Conservation (phyloP, 2,113 vertebrate genomes). For the Noctilio leporinus region DNA sequence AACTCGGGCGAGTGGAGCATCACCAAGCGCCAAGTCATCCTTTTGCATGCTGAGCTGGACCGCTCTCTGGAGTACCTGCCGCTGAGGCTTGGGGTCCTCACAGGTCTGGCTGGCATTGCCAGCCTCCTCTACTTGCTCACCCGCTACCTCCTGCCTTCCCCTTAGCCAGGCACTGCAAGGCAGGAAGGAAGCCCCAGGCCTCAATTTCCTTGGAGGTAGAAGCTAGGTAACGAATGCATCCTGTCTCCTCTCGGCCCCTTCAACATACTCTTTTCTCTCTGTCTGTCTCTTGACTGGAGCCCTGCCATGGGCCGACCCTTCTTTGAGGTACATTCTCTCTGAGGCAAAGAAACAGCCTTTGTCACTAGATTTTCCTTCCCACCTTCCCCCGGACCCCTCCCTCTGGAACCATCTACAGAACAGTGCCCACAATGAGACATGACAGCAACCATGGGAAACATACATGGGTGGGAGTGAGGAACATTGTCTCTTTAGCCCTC, state of each 20-base stretch:
- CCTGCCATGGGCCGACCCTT: background rate
- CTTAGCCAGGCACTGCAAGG: background rate
- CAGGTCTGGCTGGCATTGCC: slow-evolving; percentile 80
- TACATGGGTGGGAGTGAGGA: background rate
- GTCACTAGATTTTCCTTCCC: background rate
- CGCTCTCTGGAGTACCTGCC: slow-evolving; percentile 90
- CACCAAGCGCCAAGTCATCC: slow-evolving; percentile 87
- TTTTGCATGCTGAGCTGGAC: slow-evolving; percentile 86
- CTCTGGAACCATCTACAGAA: too few species aligned
- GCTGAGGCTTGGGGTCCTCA: slow-evolving; percentile 79
- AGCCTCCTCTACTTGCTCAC: slow-evolving; percentile 78
- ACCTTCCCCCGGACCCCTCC: background rate
- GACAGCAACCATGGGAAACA: background rate
- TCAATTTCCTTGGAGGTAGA: background rate
- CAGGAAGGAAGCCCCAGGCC: background rate
- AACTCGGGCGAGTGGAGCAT: slow-evolving; percentile 87
- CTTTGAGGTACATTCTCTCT: background rate
- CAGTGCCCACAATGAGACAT: rapidly evolving
- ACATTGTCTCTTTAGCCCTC: background rate
- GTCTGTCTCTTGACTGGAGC: background rate
- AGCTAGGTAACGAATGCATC: background rate
- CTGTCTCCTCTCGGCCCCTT: background rate
- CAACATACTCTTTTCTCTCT: background rate
- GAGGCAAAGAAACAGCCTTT: background rate
- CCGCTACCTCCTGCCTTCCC: slow-evolving; percentile 60